Evolutionary conservation across 2,888 invertebrate genomes (phyloP), one percentile per base, ranked within the genome.

Genomic region (Agrochola circellaris): DNA sequence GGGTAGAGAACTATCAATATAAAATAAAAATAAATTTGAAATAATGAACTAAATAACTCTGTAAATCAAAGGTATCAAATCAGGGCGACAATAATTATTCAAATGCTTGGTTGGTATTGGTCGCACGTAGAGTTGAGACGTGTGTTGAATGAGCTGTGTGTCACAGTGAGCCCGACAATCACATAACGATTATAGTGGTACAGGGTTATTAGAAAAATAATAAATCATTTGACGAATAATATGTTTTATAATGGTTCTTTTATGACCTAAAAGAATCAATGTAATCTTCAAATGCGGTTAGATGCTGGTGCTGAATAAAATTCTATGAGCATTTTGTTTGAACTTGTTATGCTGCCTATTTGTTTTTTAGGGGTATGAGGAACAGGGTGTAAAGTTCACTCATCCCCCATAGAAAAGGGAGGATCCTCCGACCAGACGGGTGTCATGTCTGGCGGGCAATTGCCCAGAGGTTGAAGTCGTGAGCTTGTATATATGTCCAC

Each of bases 11-110:
- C 9, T 38, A 38, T 38, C 38, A 38, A 38, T 6, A 7, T 38
- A 38, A 38, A 7, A 34, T 34, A 34, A 34, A 34, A 34, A 34
- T 34, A 3, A 34, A 34, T 34, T 34, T 34, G 34, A 38, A 38
- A 38, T 38, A 7, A 38, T 38, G 7, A 38, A 42, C 6, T 8
- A 42, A 82, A 87, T 61, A 30, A 23, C 2, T 56, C 23, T 76
- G 42, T 75, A 77, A 79, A 90, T 88, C 86, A 85, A 88, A 86
- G 68, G 84, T 89, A 88, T 90, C 86, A 90, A 48, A 87, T 87
- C 82, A 79, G 82, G 84, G 82, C 75, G 87, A 87, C 89, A 91
- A 92, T 94, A 91, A 92, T 94, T 92, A 94, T 93, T 92, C 88
- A 92, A 94, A 93, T 92, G 77, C 86, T 84, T 84, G 83, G 76